These are phyloP conservation scores for Lasioglossum marginatum DNA, from an alignment of 2,888 invertebrate species.

Conservation along the genomic window DNA sequence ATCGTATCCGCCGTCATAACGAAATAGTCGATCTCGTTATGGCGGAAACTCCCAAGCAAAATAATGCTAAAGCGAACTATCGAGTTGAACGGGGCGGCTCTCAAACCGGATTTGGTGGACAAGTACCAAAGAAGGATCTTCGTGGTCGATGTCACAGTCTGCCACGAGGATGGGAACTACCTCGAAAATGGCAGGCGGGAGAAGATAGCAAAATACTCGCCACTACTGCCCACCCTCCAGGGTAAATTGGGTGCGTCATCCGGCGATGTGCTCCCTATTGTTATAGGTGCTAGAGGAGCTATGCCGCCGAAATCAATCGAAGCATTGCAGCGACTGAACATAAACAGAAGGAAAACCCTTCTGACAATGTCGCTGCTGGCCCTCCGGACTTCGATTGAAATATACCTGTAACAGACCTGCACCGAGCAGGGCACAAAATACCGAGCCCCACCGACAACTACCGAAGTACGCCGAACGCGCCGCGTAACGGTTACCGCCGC, in stretches of 20 bases:
- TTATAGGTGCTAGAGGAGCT: background rate
- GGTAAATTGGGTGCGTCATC: background rate
- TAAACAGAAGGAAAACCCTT: background rate
- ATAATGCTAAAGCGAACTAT: conserved; percentile 9
- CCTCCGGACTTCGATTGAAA: conserved; percentile 2
- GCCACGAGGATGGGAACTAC: conserved; percentile 16
- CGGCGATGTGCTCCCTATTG: conserved; percentile 26
- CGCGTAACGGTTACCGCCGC: no score
- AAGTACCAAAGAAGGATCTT: background rate
- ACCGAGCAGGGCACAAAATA: no score
- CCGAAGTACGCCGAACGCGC: no score
- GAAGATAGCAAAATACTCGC: background rate
- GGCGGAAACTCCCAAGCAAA: background rate
- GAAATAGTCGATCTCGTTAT: no score
- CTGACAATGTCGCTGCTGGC: background rate
- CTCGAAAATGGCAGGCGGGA: background rate
- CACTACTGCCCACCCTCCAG: conserved; percentile 9
- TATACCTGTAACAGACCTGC: no score
- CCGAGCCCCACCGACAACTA: no score
- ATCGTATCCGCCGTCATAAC: no score
- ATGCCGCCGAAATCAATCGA: background rate
- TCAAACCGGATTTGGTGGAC: conserved; percentile 23
- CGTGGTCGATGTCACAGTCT: background rate
- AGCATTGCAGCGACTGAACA: background rate
- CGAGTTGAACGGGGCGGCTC: background rate